These are phyloP conservation scores for Gorilla gorilla DNA, from an alignment of 2,113 vertebrate genomes.

Conservation along the genomic window DNA sequence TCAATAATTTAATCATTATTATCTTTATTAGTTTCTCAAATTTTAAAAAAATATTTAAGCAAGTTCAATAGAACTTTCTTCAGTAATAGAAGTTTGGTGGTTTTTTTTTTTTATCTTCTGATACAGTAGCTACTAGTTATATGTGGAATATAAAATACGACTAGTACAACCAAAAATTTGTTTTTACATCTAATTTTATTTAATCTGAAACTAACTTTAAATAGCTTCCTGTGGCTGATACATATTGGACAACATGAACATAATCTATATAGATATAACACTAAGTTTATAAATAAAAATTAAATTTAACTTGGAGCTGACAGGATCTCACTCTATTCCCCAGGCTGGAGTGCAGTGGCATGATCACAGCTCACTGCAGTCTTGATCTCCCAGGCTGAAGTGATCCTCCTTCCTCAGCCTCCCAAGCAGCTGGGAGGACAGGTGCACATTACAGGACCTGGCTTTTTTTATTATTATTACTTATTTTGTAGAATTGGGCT, in stretches of 20 bases:
- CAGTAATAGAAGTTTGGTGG: neutral
- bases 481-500: too few species aligned
- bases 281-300: neutral
- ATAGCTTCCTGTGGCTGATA: neutral
- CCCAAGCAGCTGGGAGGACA: too few species aligned
- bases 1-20: neutral
- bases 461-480: too few species aligned
- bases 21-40: neutral
- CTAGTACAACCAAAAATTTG: neutral
- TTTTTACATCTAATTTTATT: neutral
- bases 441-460: too few species aligned
- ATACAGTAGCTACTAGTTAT: neutral
- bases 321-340: too few species aligned
- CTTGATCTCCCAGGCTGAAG: too few species aligned
- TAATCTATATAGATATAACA: neutral
- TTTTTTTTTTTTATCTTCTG: neutral
- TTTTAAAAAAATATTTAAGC: neutral
- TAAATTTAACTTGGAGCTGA: neutral
- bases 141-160: neutral
- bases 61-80: neutral
- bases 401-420: too few species aligned
- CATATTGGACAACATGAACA: neutral
- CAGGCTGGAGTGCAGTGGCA: too few species aligned
- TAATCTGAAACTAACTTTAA: neutral
- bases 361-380: too few species aligned